Conservation (phyloP, 2,797 vertebrate genomes). For the Amblyopsis hoosieri region DNA sequence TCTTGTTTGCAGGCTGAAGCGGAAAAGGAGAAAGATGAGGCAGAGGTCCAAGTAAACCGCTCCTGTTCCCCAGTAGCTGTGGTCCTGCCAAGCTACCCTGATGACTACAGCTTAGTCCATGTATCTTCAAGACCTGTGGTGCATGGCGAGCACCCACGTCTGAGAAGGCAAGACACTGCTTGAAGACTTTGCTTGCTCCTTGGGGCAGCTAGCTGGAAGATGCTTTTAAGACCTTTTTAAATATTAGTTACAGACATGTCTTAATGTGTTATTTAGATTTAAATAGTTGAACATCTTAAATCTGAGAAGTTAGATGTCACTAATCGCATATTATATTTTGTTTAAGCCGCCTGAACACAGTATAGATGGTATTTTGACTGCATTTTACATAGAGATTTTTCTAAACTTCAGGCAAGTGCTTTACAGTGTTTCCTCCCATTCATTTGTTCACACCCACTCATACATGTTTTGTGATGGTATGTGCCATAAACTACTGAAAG, state of each 20-base stretch:
- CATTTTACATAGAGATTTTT: too few species aligned
- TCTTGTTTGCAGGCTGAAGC: constrained; percentile 85
- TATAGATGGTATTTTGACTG: too few species aligned
- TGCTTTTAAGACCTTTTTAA: constrained; percentile 54
- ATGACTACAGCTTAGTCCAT: constrained; percentile 9
- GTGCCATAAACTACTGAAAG: too few species aligned
- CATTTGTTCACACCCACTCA: too few species aligned
- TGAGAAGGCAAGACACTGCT: constrained; percentile 3
- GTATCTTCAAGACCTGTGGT: constrained; percentile 15
- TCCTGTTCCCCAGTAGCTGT: constrained; percentile 52
- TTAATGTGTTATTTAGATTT: constrained; percentile 29
- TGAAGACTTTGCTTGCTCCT: not conserved
- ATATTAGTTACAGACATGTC: constrained; percentile 33
- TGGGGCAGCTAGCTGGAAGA: constrained; percentile 21
- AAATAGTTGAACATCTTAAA: too few species aligned
- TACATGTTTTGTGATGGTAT: too few species aligned
- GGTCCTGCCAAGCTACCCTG: constrained; percentile 34
- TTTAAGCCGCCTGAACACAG: too few species aligned
- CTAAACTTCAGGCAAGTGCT: too few species aligned
- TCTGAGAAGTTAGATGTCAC: too few species aligned
- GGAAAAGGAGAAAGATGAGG: constrained; percentile 97
- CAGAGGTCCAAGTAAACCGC: constrained; percentile 92
- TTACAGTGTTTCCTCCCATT: too few species aligned
- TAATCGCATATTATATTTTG: too few species aligned
- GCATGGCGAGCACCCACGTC: not conserved